Evolutionary conservation across 2,797 vertebrate genomes (phyloP).

Genomic region (Xenopus petersii): DNA sequence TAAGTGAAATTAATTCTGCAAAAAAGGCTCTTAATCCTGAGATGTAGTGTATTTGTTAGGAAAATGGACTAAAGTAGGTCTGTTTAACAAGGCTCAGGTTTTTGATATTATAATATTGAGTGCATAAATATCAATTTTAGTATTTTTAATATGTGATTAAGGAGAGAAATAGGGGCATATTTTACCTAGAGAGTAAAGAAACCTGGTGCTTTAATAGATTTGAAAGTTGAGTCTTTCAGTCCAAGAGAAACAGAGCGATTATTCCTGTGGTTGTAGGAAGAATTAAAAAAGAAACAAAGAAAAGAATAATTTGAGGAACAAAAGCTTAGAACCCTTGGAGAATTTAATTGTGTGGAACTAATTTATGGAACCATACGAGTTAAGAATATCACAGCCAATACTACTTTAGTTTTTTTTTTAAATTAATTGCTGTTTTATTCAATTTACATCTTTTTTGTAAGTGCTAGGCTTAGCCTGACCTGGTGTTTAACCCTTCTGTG

Average conservation of each 20-base stretch:
- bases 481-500: not conserved
- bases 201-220: slow-evolving; percentile 39
- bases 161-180: slow-evolving; percentile 18
- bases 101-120: slow-evolving; percentile 29
- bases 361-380: slow-evolving; percentile 50
- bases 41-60: not conserved
- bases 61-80: not conserved
- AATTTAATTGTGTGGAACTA: slow-evolving; percentile 45
- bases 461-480: not conserved
- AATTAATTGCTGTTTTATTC: slow-evolving; percentile 19
- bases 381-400: slow-evolving; percentile 43
- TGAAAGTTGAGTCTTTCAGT: slow-evolving; percentile 47
- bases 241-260: slow-evolving; percentile 45
- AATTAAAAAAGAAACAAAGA: slow-evolving; percentile 50
- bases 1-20: not conserved
- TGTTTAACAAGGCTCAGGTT: slow-evolving; percentile 13
- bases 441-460: slow-evolving; percentile 12
- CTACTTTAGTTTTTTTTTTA: slow-evolving; percentile 11
- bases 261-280: slow-evolving; percentile 47
- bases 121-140: slow-evolving; percentile 42
- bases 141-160: slow-evolving; percentile 32
- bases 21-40: not conserved
- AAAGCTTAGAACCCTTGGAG: slow-evolving; percentile 48
- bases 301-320: slow-evolving; percentile 46
- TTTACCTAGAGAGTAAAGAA: slow-evolving; percentile 25